These are phyloP conservation scores for Python bivittatus DNA, from an alignment of 2,113 vertebrate species.

Conservation along the genomic window DNA sequence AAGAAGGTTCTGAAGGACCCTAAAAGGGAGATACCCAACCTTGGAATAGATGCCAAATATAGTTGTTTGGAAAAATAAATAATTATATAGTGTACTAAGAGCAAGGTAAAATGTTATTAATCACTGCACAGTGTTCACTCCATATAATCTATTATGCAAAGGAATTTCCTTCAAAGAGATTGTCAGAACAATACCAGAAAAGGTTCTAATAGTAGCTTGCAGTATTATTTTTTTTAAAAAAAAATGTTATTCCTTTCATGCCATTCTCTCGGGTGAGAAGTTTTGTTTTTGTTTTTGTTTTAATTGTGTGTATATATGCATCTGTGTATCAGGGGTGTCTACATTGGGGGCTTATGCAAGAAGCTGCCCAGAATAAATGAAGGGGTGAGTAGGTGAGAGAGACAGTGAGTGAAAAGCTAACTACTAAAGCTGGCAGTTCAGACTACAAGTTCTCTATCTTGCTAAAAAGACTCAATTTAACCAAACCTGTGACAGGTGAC, in stretches of 20 bases:
- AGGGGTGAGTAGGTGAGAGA: background rate
- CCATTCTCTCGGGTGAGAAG: background rate
- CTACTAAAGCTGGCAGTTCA: background rate
- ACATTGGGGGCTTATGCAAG: background rate
- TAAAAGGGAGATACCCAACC: background rate
- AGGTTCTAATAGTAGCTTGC: background rate
- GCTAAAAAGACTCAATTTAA: background rate
- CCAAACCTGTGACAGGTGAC: background rate
- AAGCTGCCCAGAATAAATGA: background rate
- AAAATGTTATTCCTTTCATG: too few relatives aligned
- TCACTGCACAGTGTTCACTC: background rate
- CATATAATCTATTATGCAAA: background rate
- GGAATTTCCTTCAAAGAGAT: background rate
- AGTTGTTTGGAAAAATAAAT: background rate
- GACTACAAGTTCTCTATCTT: background rate
- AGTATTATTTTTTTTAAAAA: too few relatives aligned
- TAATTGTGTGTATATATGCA: background rate
- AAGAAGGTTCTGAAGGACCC: background rate
- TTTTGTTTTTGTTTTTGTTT: too few relatives aligned
- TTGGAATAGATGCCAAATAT: background rate
- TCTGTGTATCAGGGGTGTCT: background rate
- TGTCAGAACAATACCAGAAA: background rate
- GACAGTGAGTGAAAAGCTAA: background rate
- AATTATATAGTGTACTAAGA: background rate
- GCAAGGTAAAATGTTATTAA: background rate